A percentile compares a stretch with the other conserved stretches of the same genome.
These are phyloP conservation scores for Xestia xanthographa DNA, from an alignment of 2,888 invertebrate genomes.

Conservation along the genomic window DNA sequence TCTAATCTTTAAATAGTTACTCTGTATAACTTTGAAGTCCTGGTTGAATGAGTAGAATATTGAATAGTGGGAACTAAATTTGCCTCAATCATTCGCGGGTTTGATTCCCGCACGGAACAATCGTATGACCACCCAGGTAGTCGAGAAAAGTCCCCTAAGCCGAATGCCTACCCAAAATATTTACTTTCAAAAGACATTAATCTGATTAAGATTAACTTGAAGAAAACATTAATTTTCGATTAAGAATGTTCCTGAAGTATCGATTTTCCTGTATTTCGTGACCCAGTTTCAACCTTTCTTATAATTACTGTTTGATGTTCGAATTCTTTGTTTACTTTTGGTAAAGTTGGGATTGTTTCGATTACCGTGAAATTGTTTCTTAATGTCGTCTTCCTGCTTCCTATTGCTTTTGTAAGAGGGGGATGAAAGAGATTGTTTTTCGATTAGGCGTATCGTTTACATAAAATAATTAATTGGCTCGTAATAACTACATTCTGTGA, in stretches of 20 bases:
- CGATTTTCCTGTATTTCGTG: conserved; percentile 39
- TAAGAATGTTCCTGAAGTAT: conserved; percentile 38
- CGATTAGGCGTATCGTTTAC: not conserved
- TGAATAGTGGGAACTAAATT: not conserved
- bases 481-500: not conserved
- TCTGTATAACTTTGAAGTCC: not conserved
- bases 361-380: conserved; percentile 19
- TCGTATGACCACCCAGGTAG: not conserved
- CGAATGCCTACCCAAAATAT: conserved; percentile 12
- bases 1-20: not conserved
- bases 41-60: not conserved
- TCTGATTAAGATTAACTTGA: conserved; percentile 47
- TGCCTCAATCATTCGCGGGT: not conserved
- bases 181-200: conserved; percentile 22
- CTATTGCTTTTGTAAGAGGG: conserved; percentile 13
- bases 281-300: conserved; percentile 46
- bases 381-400: not conserved
- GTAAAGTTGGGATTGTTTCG: conserved; percentile 30
- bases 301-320: conserved; percentile 44
- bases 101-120: not conserved
- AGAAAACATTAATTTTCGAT: conserved; percentile 48
- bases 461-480: not conserved
- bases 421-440: conserved; percentile 8
- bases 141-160: not conserved
- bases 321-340: conserved; percentile 41